A percentile compares a stretch with the other conserved stretches of the same genome.
Evolutionary conservation across 1,140 invertebrate species (phyloP).

Genomic region (Lepeophtheirus salmonis): DNA sequence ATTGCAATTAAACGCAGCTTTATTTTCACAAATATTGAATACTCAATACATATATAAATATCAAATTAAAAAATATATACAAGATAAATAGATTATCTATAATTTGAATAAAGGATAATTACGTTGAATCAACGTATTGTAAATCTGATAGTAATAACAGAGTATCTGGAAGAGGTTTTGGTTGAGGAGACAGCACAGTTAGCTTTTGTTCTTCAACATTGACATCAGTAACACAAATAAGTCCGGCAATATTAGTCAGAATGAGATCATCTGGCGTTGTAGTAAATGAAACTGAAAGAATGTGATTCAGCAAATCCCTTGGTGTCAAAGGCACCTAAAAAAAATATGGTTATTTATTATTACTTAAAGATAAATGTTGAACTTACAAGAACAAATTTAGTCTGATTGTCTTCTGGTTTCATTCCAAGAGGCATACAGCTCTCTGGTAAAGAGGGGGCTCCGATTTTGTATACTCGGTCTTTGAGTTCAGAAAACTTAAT

Average conservation of each 20-base stretch:
- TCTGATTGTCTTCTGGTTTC: constrained; percentile 76
- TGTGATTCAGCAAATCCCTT: constrained; percentile 52
- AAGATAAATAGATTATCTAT: too few relatives aligned
- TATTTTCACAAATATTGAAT: too few relatives aligned
- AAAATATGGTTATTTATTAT: constrained; percentile 2
- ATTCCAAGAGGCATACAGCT: constrained; percentile 89
- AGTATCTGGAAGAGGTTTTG: constrained; percentile 65
- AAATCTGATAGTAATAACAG: constrained; percentile 57
- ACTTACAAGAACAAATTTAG: constrained; percentile 58
- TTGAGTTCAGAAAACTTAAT: constrained; percentile 31
- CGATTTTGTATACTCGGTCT: constrained; percentile 64
- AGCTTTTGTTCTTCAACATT: constrained; percentile 66
- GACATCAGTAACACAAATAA: constrained; percentile 55
- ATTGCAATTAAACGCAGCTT: too few relatives aligned
- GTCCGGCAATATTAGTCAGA: constrained; percentile 53
- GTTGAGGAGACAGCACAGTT: constrained; percentile 77
- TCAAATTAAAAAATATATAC: too few relatives aligned
- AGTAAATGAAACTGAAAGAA: constrained; percentile 68
- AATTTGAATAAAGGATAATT: too few relatives aligned
- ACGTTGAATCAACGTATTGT: constrained; percentile 54
- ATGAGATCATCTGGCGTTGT: constrained; percentile 53
- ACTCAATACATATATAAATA: too few relatives aligned
- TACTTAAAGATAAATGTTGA: background rate
- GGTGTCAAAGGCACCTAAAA: constrained; percentile 31
- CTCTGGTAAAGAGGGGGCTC: constrained; percentile 70